A percentile compares a stretch with the other conserved stretches of the same genome.
phyloP scores from a whole-genome alignment of 2,888 invertebrate genomes.

The Drosophila nr. perissopoda region DNA sequence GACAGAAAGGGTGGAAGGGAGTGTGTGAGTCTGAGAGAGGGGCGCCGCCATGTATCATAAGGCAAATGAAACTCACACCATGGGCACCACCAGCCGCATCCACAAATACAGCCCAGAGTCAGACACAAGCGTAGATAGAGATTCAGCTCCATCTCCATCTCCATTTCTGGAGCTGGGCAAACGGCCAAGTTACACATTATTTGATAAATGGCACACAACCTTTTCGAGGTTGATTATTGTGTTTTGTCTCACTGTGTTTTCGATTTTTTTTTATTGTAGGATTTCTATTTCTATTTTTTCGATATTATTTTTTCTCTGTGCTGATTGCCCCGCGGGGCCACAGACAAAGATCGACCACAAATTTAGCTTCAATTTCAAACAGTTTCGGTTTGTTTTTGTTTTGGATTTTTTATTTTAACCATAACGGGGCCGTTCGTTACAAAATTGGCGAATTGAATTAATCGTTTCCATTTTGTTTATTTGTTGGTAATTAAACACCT shows the following conservation, averaged over 20 bases:
- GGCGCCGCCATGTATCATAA: constrained; percentile 67
- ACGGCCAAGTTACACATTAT: constrained; percentile 74
- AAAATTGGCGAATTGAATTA: constrained; percentile 81
- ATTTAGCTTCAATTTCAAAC: constrained; percentile 77
- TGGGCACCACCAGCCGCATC: constrained; percentile 50
- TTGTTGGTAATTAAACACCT: constrained; percentile 82
- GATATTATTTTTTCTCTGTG: constrained; percentile 50
- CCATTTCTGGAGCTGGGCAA: constrained; percentile 65
- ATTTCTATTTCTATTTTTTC: constrained; percentile 56
- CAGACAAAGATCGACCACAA: constrained; percentile 66
- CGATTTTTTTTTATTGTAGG: constrained; percentile 52
- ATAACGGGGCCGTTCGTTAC: constrained; percentile 73
- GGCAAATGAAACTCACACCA: constrained; percentile 76
- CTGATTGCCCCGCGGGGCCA: constrained; percentile 59
- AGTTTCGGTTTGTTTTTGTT: constrained; percentile 47
- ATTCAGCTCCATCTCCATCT: constrained; percentile 34
- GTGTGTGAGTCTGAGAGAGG: constrained; percentile 9
- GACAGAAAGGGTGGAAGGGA: constrained; percentile 7
- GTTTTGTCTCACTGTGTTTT: constrained; percentile 72
- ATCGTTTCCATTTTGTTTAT: constrained; percentile 81
- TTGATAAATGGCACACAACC: constrained; percentile 82
- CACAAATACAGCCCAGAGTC: constrained; percentile 45
- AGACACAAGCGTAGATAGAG: constrained; percentile 34
- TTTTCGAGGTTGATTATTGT: constrained; percentile 82
- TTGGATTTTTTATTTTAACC: constrained; percentile 42